Conservation (phyloP, 2,797 vertebrate genomes). For the Notolepis coatsorum region DNA sequence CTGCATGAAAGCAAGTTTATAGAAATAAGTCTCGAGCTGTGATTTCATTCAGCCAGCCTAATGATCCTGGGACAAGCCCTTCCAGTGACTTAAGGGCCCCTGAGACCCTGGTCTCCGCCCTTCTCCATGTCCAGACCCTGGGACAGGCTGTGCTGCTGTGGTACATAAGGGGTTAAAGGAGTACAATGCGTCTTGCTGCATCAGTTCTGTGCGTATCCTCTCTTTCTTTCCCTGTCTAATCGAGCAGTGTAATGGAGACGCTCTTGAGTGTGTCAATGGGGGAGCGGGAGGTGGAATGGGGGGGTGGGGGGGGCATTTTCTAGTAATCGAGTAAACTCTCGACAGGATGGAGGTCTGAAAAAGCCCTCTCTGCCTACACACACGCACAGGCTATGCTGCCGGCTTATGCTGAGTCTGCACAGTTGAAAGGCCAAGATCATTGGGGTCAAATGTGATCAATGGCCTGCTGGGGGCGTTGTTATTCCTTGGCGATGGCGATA, state of each 20-base stretch:
- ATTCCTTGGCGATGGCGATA: slow-evolving; percentile 11
- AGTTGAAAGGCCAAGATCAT: slow-evolving; percentile 13
- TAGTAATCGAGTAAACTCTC: slow-evolving; percentile 15
- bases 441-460: slow-evolving; percentile 15
- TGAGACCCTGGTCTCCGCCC: no score
- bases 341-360: slow-evolving; percentile 21
- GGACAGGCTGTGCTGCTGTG: no score
- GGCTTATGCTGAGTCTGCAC: slow-evolving; percentile 5
- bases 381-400: not conserved
- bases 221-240: slow-evolving; percentile 7
- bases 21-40: no score
- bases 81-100: no score
- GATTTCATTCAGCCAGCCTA: no score
- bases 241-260: slow-evolving; percentile 3
- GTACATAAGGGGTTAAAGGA: slow-evolving; percentile 13
- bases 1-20: no score
- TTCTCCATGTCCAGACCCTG: no score
- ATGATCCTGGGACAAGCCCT: no score
- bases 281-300: not conserved
- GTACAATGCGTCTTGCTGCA: slow-evolving; percentile 15
- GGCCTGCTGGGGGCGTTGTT: not conserved
- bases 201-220: not conserved
- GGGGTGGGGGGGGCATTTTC: slow-evolving; percentile 35
- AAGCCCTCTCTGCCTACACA: not conserved
- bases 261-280: not conserved